Percentiles rank a stretch among this genome's conserved stretches.
These are phyloP conservation scores for Sphaeridia pumilis DNA, from an alignment of 2,888 invertebrate species.

Conservation along the genomic window DNA sequence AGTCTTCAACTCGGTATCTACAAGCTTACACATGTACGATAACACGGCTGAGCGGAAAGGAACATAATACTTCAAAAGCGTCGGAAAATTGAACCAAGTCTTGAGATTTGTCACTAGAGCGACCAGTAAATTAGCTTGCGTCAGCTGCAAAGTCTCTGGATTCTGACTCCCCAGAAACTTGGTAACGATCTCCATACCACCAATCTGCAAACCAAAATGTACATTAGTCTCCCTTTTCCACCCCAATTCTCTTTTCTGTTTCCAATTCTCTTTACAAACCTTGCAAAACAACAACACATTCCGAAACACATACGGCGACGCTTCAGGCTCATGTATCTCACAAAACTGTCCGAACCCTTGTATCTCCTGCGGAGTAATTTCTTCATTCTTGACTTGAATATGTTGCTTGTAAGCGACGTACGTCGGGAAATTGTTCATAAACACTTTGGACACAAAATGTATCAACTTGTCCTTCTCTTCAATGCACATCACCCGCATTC, in stretches of 20 bases:
- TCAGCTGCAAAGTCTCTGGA: slow-evolving; percentile 64
- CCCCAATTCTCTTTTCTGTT: not conserved
- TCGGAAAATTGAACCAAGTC: slow-evolving; percentile 83
- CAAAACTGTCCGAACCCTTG: slow-evolving; percentile 66
- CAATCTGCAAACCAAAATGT: slow-evolving; percentile 42
- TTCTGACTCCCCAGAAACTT: slow-evolving; percentile 66
- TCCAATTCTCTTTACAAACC: slow-evolving; percentile 24
- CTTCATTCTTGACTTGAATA: slow-evolving; percentile 66
- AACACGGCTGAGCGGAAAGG: slow-evolving; percentile 75
- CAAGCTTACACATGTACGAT: slow-evolving; percentile 84
- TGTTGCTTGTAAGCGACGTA: slow-evolving; percentile 72
- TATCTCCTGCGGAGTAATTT: slow-evolving; percentile 72
- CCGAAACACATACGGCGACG: slow-evolving; percentile 74
- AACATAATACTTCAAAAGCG: slow-evolving; percentile 75
- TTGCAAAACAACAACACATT: slow-evolving; percentile 92
- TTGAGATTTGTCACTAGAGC: slow-evolving; percentile 85
- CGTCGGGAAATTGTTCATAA: slow-evolving; percentile 70
- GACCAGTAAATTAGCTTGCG: slow-evolving; percentile 83
- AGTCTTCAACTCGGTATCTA: slow-evolving; percentile 78
- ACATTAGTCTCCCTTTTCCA: not conserved
- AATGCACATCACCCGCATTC: slow-evolving; percentile 50
- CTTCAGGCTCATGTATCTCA: slow-evolving; percentile 86
- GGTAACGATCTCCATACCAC: slow-evolving; percentile 77
- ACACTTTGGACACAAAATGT: slow-evolving; percentile 74
- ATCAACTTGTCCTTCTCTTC: slow-evolving; percentile 80